These are phyloP conservation scores for Myotis davidii DNA, from an alignment of 2,113 vertebrate genomes.

Conservation along the genomic window DNA sequence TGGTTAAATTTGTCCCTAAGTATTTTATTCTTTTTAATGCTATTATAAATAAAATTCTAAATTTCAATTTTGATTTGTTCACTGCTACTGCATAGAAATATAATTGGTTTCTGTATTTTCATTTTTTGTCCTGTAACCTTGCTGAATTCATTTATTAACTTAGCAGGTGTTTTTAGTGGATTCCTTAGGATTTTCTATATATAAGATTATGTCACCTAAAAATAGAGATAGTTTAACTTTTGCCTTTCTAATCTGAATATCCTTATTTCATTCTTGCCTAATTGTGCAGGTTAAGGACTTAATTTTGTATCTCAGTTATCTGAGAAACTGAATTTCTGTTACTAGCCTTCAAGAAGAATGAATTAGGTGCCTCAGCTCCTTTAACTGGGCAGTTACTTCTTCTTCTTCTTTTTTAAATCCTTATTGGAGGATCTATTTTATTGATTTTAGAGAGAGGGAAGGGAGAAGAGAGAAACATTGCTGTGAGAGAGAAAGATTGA, in stretches of 20 bases:
- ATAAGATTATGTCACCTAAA: neutral
- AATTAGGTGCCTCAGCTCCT: neutral
- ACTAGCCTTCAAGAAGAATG: neutral
- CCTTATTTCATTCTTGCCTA: neutral
- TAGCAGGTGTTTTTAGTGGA: neutral
- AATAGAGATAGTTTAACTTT: neutral
- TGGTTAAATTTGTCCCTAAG: neutral
- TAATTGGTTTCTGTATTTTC: neutral
- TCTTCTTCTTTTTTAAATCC: neutral
- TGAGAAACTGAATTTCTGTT: neutral
- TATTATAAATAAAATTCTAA: neutral
- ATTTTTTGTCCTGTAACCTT: neutral
- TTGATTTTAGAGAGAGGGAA: neutral
- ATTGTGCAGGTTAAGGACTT: neutral
- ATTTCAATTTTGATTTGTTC: constrained; percentile 3
- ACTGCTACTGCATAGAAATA: neutral
- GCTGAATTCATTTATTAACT: neutral
- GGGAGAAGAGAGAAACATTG: neutral
- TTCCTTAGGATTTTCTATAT: neutral
- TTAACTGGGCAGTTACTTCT: neutral
- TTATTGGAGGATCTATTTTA: neutral
- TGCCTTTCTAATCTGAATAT: neutral
- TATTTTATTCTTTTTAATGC: constrained; percentile 6
- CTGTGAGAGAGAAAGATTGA: neutral
- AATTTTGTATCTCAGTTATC: neutral